Base-by-base conservation (phyloP, 1,140 invertebrate species). In the Patella vulgata region DNA sequence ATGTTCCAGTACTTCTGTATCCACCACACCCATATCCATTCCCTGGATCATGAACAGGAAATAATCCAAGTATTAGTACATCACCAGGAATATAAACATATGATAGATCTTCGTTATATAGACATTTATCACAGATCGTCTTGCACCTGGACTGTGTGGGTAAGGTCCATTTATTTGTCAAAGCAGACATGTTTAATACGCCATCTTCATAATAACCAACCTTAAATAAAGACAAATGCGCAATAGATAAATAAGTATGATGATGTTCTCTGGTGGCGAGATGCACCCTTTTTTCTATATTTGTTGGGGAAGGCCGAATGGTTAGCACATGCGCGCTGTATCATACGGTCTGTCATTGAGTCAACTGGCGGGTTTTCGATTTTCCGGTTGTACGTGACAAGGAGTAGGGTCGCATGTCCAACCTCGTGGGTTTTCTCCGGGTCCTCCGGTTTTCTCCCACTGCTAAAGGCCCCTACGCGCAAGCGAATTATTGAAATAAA, bases 31-130 rank as follows among this genome's bases (percentile, higher is more conserved):
- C 43, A 36, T 63, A 73, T 11, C 47, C 36, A 25, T 47, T 44
- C 11, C 58, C 59, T 27, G 65, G 65, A 11, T 61, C 43, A 33
- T 59, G 60, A 12, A 77, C 33, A 19, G 75, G 68, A 43, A 75
- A 77, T 3, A 77, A 50, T 4, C 75, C 75, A 1, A 75, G 52
- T n/a, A 77, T 59, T 0, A 75, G n/a, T 12, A 71, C 30, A 43
- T 75, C 73, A 3, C 75, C 75, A n/a, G 64, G 68, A 2, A 67
- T 56, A 48, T 77, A 71, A 0, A 55, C 63, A 48, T 53, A 77
- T 40, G 50, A 21, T 14, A 66, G 11, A 14, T 63, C 57, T 47
- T 66, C 40, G 1, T 55, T 44, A 2, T 59, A 6, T 12, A 48
- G 21, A 56, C 70, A 74, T n/a, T 48, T 23, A 9, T 23, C 9